Evolutionary conservation across 2,797 vertebrate genomes (phyloP), one percentile per base, ranked within the genome.

Genomic region (Merluccius polli): DNA sequence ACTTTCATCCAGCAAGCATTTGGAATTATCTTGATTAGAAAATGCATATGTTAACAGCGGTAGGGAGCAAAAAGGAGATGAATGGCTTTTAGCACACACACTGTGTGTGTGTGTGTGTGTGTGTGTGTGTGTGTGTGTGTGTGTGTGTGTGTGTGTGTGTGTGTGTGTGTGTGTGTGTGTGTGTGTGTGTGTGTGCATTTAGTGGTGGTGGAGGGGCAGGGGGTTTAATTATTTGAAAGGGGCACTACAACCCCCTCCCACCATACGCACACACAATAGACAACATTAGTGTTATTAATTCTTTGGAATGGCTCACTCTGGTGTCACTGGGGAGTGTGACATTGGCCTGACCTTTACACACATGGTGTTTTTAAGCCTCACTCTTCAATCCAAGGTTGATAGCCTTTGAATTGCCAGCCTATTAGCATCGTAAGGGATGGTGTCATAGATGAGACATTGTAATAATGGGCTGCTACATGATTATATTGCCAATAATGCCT

Each of bases 211-310:
- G 24, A 89, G 83, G 89, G 88, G 87, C 90, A 90, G 88, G 59
- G 24, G 24, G 15, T 65, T 65, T 65, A 65, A 65, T 65, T 65
- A 65, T 70, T 31, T 70, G 68, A 70, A 31, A 70, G 68, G 29
- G 18, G 18, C 59, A 65, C 59, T 65, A 65, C 59, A 65, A 65
- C 59, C 59, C 59, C 59, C 48, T 11, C n/a, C 59, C 59, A 11
- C 59, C 59, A 65, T 3, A 65, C 59, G 12, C 59, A 65, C 59
- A 27, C 59, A 65, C 52, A 79, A 77, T 82, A 83, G 85, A 88
- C 85, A 77, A 87, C 89, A 91, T 90, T 91, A 92, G 83, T 87
- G 86, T 84, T 86, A 91, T 93, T 92, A 91, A 87, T 84, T 82
- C 82, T 79, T 80, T 79, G 78, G 85, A 87, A 81, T 88, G 80